These are phyloP conservation scores for Magallana ariakensis DNA, from an alignment of 1,140 invertebrate genomes.

Conservation along the genomic window DNA sequence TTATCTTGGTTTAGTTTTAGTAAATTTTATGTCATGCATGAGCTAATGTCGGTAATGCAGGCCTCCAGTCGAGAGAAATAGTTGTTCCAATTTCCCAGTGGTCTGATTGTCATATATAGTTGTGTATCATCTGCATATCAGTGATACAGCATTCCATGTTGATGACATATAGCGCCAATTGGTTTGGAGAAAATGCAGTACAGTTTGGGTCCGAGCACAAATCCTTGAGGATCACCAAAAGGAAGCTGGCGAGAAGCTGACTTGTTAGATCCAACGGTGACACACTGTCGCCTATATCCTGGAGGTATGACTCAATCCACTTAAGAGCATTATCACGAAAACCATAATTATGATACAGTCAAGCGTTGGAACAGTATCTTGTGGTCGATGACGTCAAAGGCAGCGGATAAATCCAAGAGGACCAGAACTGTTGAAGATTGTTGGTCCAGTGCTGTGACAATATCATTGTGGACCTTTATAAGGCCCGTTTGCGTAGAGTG, in stretches of 20 bases:
- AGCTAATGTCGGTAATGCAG: neutral
- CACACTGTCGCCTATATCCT: neutral
- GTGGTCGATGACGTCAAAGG: neutral
- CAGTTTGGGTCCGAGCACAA: neutral
- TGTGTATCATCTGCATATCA: conserved; percentile 4
- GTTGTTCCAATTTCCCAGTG: neutral
- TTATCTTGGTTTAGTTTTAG: too few relatives aligned
- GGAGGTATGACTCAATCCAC: neutral
- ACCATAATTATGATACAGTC: neutral
- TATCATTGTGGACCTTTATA: neutral
- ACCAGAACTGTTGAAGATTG: neutral
- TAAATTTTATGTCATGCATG: neutral
- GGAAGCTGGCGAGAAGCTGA: too few relatives aligned
- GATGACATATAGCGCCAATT: too few relatives aligned
- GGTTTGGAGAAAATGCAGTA: too few relatives aligned
- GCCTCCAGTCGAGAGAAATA: neutral
- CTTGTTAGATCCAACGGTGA: neutral
- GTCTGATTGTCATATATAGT: neutral
- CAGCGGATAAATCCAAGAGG: neutral
- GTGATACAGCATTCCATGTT: too few relatives aligned
- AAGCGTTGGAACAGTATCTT: neutral
- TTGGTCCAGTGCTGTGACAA: neutral
- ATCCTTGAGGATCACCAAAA: neutral
- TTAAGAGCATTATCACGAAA: neutral
- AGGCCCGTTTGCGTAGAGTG: neutral